Evolutionary conservation across 2,888 invertebrate genomes (phyloP).

Genomic region (Drosophila vallismaia): DNA sequence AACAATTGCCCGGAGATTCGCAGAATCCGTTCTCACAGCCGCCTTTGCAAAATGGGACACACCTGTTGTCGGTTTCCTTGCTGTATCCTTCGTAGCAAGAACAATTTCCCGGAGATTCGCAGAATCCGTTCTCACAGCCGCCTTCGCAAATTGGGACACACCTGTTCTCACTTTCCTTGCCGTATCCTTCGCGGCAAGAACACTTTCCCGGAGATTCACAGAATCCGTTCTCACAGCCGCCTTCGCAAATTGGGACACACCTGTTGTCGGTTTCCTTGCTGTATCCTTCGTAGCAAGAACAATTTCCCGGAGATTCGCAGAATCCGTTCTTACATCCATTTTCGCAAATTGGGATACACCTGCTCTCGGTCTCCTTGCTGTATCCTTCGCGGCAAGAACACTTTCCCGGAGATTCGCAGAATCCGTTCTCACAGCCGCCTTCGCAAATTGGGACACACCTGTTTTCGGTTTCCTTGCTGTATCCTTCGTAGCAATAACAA

Average conservation of each 20-base stretch:
- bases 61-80: background rate
- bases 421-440: conserved; percentile 33
- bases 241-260: conserved; percentile 5
- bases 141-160: background rate
- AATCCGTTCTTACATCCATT: conserved; percentile 21
- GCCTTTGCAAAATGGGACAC: background rate
- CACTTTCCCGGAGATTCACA: conserved; percentile 12
- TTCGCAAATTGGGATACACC: conserved; percentile 16
- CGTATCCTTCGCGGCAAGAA: conserved; percentile 10
- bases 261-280: background rate
- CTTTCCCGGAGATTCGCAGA: conserved; percentile 22
- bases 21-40: conserved; percentile 12
- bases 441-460: background rate
- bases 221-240: conserved; percentile 10
- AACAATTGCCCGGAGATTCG: conserved; percentile 5
- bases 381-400: conserved; percentile 34
- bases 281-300: conserved; percentile 17
- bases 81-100: conserved; percentile 4
- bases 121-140: conserved; percentile 8
- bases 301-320: conserved; percentile 14
- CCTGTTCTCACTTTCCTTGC: background rate
- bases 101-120: conserved; percentile 6
- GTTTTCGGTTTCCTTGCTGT: background rate
- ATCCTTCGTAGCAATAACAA: background rate
- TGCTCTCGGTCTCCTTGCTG: background rate